Conservation (phyloP, 2,888 invertebrate species). For the Chrysomela aeneicollis region DNA sequence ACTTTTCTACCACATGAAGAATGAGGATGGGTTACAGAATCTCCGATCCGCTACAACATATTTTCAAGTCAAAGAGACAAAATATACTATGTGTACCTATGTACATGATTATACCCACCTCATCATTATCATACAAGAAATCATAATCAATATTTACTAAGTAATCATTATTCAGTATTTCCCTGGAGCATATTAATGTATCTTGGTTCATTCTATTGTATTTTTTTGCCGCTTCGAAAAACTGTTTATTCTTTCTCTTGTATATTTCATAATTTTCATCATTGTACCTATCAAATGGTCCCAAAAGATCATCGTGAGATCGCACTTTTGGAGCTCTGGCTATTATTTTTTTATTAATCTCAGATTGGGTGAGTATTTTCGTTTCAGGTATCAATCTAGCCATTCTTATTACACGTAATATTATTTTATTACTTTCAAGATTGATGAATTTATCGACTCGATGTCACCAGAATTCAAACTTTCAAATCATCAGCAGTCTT, state of each 20-base stretch:
- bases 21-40: background rate
- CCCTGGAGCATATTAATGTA: constrained; percentile 44
- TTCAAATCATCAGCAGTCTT: background rate
- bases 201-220: constrained; percentile 48
- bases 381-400: background rate
- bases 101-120: too few relatives aligned
- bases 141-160: constrained; percentile 42
- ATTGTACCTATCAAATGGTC: constrained; percentile 46
- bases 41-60: background rate
- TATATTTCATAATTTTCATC: constrained; percentile 52
- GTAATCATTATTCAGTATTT: constrained; percentile 44
- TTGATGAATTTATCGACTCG: background rate
- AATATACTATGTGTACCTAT: too few relatives aligned
- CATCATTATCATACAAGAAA: constrained; percentile 44
- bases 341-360: constrained; percentile 50
- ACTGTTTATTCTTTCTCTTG: constrained; percentile 45
- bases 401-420: too few relatives aligned
- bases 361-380: constrained; percentile 38
- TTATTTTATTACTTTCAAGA: too few relatives aligned
- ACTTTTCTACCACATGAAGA: constrained; percentile 36
- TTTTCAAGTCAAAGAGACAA: too few relatives aligned
- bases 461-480: background rate
- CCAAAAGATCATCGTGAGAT: constrained; percentile 46
- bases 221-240: constrained; percentile 43
- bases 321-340: constrained; percentile 37